A percentile compares a stretch with the other conserved stretches of the same genome.
Conservation (phyloP, 2,797 vertebrate genomes). For the Dryobates pubescens region DNA sequence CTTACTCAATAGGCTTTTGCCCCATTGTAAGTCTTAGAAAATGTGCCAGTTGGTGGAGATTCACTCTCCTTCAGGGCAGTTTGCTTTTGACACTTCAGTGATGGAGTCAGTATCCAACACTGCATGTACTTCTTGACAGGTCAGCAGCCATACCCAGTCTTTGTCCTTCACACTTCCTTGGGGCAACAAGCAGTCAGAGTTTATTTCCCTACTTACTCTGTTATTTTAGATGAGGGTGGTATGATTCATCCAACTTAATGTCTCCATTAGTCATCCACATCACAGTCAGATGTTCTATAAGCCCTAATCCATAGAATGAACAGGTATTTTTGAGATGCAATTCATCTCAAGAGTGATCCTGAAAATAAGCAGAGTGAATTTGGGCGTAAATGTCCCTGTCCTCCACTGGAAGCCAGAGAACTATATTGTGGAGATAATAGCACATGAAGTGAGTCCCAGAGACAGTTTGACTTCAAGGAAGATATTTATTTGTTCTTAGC, state of each 20-base stretch:
- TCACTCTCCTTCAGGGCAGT: neutral
- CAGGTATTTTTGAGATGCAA: neutral
- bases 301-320: neutral
- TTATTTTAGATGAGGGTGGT: neutral
- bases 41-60: neutral
- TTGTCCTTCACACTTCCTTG: neutral
- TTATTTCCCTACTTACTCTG: neutral
- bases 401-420: neutral
- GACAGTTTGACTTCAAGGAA: neutral
- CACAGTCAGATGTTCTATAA: neutral
- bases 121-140: neutral
- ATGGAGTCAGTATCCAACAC: neutral
- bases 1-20: neutral
- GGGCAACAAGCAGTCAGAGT: neutral
- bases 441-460: neutral
- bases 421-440: neutral
- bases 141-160: neutral
- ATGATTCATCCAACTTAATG: neutral
- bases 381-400: neutral
- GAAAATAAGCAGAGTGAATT: neutral
- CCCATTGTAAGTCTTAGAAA: neutral
- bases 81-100: neutral
- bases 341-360: neutral
- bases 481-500: neutral
- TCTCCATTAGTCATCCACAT: neutral